phyloP scores from a whole-genome alignment of 2,113 vertebrate species.

The Poecilia latipinna region DNA sequence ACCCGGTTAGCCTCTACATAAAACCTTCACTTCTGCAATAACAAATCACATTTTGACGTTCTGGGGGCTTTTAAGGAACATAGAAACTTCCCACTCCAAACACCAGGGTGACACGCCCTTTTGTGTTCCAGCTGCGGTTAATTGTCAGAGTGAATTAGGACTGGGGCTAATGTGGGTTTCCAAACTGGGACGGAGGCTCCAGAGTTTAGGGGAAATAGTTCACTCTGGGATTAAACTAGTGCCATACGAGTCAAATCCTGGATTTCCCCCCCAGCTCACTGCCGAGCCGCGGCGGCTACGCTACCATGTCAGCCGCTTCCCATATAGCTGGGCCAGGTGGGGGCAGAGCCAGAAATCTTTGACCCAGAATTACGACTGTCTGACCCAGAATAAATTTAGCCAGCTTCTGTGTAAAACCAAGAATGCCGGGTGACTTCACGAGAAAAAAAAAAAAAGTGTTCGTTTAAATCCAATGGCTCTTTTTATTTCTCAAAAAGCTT shows the following conservation, averaged over 20 bases:
- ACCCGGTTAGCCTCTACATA: conserved; percentile 11
- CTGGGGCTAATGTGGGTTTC: conserved; percentile 45
- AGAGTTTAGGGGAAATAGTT: conserved; percentile 31
- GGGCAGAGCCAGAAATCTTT: conserved; percentile 38
- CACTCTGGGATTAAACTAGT: conserved; percentile 47
- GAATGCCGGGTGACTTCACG: conserved; percentile 7
- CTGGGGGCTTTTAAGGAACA: conserved; percentile 41
- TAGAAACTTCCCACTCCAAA: conserved; percentile 39
- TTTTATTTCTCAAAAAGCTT: conserved; percentile 84
- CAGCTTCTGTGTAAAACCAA: conserved; percentile 12
- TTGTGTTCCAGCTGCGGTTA: conserved; percentile 46
- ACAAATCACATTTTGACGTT: conserved; percentile 58
- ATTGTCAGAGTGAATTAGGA: conserved; percentile 63
- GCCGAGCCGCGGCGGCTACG: conserved; percentile 54
- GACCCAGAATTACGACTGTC: conserved; percentile 56
- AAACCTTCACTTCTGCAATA: conserved; percentile 34
- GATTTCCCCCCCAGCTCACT: conserved; percentile 54
- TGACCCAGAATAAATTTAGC: conserved; percentile 47
- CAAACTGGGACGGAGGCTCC: conserved; percentile 36
- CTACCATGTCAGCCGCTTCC: conserved; percentile 50
- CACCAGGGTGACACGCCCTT: conserved; percentile 41
- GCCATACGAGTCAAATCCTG: conserved; percentile 53
- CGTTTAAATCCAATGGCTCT: conserved; percentile 80
- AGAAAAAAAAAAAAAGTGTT: conserved; percentile 38
- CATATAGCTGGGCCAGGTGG: conserved; percentile 43